These are phyloP conservation scores for Takifugu flavidus DNA, from an alignment of 2,113 vertebrate species.

Conservation along the genomic window DNA sequence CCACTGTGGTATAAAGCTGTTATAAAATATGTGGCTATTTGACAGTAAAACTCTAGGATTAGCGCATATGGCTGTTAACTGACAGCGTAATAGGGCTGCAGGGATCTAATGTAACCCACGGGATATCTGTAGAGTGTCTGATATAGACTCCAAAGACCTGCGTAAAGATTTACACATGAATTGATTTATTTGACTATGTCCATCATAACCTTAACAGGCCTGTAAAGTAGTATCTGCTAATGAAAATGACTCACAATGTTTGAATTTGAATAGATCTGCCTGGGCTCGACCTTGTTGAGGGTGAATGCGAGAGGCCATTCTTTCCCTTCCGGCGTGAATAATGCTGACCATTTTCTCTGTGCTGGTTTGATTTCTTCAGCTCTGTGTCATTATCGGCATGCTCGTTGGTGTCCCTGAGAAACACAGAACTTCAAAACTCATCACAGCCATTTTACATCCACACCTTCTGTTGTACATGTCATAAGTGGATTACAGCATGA, in stretches of 20 bases:
- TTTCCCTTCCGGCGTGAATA: not conserved
- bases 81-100: not conserved
- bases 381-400: not conserved
- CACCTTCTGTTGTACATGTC: not conserved
- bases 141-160: not conserved
- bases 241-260: not conserved
- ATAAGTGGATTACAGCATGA: not conserved
- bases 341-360: not conserved
- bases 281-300: not conserved
- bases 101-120: not conserved
- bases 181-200: conserved; percentile 1
- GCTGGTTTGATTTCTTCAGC: not conserved
- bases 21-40: not conserved
- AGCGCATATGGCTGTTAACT: not conserved
- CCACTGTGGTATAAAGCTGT: too few species aligned
- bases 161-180: conserved; percentile 5
- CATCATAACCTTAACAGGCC: not conserved
- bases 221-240: not conserved
- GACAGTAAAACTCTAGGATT: not conserved
- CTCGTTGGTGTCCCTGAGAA: not conserved
- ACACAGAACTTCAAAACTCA: not conserved
- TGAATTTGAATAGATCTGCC: not conserved
- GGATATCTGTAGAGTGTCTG: not conserved
- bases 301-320: not conserved
- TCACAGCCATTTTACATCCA: conserved; percentile 1